Percentiles rank a stretch among this genome's conserved stretches.
These are phyloP conservation scores for Diaperis boleti DNA, from an alignment of 2,888 invertebrate genomes.

Conservation along the genomic window DNA sequence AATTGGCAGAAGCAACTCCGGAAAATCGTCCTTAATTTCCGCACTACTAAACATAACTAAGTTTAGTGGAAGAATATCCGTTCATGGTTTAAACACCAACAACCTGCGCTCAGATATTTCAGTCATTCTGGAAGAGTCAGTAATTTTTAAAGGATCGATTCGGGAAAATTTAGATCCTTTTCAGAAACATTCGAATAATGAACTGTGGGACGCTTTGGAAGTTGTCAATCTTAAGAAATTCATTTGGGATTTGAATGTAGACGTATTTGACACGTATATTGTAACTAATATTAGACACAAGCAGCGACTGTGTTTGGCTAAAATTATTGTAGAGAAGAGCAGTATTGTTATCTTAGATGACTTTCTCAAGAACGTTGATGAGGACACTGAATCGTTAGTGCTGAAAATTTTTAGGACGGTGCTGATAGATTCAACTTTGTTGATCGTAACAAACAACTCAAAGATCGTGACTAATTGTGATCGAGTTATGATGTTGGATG, in stretches of 20 bases:
- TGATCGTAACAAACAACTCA: not conserved
- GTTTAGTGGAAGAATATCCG: constrained; percentile 78
- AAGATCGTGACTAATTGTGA: not conserved
- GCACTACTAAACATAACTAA: constrained; percentile 82
- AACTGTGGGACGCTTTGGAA: constrained; percentile 83
- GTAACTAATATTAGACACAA: constrained; percentile 68
- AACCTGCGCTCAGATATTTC: constrained; percentile 77
- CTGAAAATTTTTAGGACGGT: not conserved
- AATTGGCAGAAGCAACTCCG: constrained; percentile 82
- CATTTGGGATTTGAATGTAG: constrained; percentile 69
- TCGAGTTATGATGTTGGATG: not conserved
- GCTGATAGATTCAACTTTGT: not conserved
- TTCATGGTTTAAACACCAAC: constrained; percentile 79
- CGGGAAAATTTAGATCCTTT: constrained; percentile 89
- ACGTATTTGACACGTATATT: not conserved
- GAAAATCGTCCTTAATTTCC: constrained; percentile 78
- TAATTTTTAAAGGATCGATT: constrained; percentile 84
- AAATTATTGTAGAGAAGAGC: constrained; percentile 67
- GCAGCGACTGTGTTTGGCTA: constrained; percentile 69
- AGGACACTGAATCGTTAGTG: not conserved
- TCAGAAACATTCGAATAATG: constrained; percentile 77
- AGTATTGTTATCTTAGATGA: constrained; percentile 68
- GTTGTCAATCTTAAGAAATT: constrained; percentile 68
- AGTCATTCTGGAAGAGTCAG: constrained; percentile 85
- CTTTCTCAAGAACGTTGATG: not conserved